Evolutionary conservation across 2,888 invertebrate genomes (phyloP).

Genomic region (Caenorhabditis virilis): DNA sequence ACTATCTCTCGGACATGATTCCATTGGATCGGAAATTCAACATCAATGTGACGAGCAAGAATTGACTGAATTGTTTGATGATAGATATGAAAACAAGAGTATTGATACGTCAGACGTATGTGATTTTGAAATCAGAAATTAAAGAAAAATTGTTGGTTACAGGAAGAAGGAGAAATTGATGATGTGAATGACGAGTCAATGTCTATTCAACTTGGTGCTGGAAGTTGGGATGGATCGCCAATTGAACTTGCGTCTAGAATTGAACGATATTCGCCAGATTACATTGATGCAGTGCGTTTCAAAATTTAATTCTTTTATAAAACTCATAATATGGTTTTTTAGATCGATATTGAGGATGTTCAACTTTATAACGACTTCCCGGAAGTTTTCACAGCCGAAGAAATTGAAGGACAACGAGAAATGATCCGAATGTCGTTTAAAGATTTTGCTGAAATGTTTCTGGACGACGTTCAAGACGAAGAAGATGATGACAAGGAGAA

Average conservation of each 20-base stretch:
- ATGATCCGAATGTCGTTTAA: too few species aligned
- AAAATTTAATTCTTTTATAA: too few species aligned
- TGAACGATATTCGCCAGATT: too few species aligned
- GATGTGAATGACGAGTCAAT: too few species aligned
- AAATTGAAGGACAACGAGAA: too few species aligned
- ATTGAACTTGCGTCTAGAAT: constrained; percentile 23
- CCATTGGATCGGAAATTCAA: neutral
- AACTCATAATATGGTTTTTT: too few species aligned
- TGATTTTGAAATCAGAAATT: neutral
- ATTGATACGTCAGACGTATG: neutral
- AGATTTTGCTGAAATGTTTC: too few species aligned
- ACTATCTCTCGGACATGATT: neutral
- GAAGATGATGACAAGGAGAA: too few species aligned
- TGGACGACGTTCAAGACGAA: too few species aligned
- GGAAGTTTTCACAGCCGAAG: too few species aligned
- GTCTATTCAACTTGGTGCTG: constrained; percentile 5
- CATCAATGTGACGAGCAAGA: neutral
- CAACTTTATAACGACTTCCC: too few species aligned
- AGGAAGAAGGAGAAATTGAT: constrained; percentile 1
- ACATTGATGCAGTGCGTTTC: neutral
- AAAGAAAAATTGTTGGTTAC: neutral
- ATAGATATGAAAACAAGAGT: neutral
- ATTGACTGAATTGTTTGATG: neutral
- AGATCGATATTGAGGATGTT: too few species aligned
- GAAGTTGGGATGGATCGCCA: constrained; percentile 24